Evolutionary conservation across 1,140 invertebrate species (phyloP).

Genomic region (Drosophila ficusphila): DNA sequence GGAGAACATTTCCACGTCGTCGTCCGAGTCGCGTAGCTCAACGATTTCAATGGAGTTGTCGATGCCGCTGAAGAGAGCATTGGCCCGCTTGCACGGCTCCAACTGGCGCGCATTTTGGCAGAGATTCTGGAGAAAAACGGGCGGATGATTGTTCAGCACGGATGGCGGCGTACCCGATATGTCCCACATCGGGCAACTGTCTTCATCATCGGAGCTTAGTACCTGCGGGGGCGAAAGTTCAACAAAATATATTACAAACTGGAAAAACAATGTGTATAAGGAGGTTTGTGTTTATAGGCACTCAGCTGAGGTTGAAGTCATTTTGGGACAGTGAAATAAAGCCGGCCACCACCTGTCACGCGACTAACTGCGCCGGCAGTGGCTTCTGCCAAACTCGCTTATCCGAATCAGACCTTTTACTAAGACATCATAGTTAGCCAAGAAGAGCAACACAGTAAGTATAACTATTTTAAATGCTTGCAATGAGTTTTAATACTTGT

Average conservation of each 20-base stretch:
- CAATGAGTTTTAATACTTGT: no score
- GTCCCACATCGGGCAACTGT: constrained; percentile 33
- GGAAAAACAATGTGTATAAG: no score
- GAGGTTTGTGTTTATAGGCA: not conserved
- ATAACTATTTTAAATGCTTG: no score
- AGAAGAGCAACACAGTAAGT: not conserved
- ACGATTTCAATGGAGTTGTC: constrained; percentile 58
- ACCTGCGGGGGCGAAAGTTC: constrained; percentile 29
- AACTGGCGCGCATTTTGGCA: constrained; percentile 58
- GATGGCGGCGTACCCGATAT: constrained; percentile 3
- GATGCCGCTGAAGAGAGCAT: constrained; percentile 63
- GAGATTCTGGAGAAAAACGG: constrained; percentile 54
- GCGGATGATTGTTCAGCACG: constrained; percentile 39
- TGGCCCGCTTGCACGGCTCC: constrained; percentile 60
- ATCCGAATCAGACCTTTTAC: constrained; percentile 80
- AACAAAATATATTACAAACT: not conserved
- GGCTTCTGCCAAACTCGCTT: not conserved
- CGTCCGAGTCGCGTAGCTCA: constrained; percentile 63
- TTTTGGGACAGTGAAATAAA: constrained; percentile 25
- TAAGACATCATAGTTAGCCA: constrained; percentile 61
- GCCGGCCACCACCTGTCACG: constrained; percentile 20
- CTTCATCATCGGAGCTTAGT: constrained; percentile 65
- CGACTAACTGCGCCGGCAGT: constrained; percentile 68
- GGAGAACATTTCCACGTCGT: constrained; percentile 70
- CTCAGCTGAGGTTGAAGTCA: constrained; percentile 67